Evolutionary conservation across 2,797 vertebrate genomes (phyloP), one percentile per base, ranked within the genome.

Genomic region (Gymnothorax reevesii): DNA sequence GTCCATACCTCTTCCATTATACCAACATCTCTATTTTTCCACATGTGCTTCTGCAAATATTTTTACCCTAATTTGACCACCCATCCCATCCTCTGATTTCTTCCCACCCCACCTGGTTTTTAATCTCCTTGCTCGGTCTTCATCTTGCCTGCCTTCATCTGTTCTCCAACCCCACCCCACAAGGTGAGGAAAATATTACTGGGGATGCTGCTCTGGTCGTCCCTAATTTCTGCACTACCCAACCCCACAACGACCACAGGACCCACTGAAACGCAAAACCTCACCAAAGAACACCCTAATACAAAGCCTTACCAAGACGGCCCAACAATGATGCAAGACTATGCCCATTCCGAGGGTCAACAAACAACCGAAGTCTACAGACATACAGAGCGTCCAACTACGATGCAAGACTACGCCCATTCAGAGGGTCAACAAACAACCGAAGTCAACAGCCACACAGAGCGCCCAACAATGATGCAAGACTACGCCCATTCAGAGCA

Each of bases 131-230:
- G n/a, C 15, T 57, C 52, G 22, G 5, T 82, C 80, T 57, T 82
- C 15, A n/a, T 15, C 49, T 9, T 82, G 25, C 27, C 71, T 22
- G 7, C 27, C 27, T 13, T 3, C n/a, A 22, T 4, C 62, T 17
- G 15, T 17, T 20, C 17, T 2, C 15, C 22, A 22, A 3, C n/a
- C 33, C n/a, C 80, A 9, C 80, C 27, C 54, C 12, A 88, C 42
- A 91, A 96, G 95, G 93, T 93, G 94, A 33, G 89, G 80, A 82
- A 0, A 17, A 87, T 89, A 82, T 84, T 94, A 84, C 86, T 94
- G 83, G 90, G 91, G 57, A 73, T 95, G 75, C 71, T 94, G 2
- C 12, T 91, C 86, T 89, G 92, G 85, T 85, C 87, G 83, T 88
- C 69, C 83, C 4, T 93, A 57, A 91, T 91, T 85, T 91, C 89